phyloP scores from a whole-genome alignment of 1,140 invertebrate genomes.

The Micrasema minimum region DNA sequence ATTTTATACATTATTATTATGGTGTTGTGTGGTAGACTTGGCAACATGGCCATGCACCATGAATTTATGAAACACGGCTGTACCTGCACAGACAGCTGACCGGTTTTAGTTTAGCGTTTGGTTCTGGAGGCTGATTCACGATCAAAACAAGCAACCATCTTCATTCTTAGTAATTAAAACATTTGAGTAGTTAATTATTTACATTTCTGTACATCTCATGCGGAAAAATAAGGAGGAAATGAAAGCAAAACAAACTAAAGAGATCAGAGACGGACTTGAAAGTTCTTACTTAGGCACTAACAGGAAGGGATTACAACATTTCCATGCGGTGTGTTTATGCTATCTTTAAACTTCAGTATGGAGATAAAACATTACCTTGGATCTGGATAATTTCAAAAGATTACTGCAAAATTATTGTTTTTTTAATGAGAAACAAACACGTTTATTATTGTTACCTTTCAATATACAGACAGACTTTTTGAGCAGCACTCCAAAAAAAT shows the following conservation, averaged over 20 bases:
- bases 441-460: no score
- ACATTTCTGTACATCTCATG: neutral
- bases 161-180: constrained; percentile 19
- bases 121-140: constrained; percentile 38
- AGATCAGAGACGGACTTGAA: neutral
- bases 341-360: neutral
- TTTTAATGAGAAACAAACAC: no score
- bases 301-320: neutral
- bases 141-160: constrained; percentile 47
- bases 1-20: neutral
- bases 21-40: neutral
- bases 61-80: constrained; percentile 1
- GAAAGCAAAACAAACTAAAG: constrained; percentile 1
- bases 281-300: neutral
- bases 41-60: constrained; percentile 35
- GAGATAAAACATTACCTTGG: neutral
- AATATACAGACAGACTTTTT: no score
- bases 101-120: constrained; percentile 23
- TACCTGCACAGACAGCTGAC: constrained; percentile 39
- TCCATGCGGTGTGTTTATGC: no score
- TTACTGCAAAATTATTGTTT: no score
- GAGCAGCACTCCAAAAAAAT: neutral
- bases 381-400: constrained; percentile 19
- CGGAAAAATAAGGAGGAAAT: neutral
- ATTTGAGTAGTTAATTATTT: neutral